A percentile compares a stretch with the other conserved stretches of the same genome.
Conservation (phyloP, 2,797 vertebrate genomes). For the Melanotaenia parkinsoni region DNA sequence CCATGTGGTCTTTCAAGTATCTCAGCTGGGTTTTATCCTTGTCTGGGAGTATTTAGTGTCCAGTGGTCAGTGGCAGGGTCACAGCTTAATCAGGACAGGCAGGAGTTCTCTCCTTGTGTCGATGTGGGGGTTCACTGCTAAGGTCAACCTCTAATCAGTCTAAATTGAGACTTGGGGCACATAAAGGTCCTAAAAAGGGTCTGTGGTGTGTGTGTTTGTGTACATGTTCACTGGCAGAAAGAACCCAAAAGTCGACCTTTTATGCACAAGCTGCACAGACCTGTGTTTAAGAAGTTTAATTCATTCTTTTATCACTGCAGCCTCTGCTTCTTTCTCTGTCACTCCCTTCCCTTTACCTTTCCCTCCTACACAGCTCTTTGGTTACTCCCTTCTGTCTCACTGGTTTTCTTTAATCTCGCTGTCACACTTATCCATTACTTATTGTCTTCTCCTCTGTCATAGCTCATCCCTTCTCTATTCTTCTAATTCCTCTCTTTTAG, state of each 20-base stretch:
- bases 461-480: not conserved
- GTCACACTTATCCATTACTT: not conserved
- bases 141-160: slow-evolving; percentile 75
- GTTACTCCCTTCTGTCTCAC: not conserved
- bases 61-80: slow-evolving; percentile 75
- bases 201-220: slow-evolving; percentile 29
- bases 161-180: slow-evolving; percentile 55
- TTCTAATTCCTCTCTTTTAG: not conserved
- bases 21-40: slow-evolving; percentile 61
- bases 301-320: not conserved
- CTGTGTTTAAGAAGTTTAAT: slow-evolving; percentile 1
- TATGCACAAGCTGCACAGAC: slow-evolving; percentile 27
- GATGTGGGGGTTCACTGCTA: slow-evolving; percentile 54
- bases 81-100: slow-evolving; percentile 68
- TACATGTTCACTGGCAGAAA: slow-evolving; percentile 7
- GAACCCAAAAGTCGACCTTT: slow-evolving; percentile 12
- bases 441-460: not conserved
- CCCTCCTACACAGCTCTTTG: not conserved
- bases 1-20: slow-evolving; percentile 49
- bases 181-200: slow-evolving; percentile 32
- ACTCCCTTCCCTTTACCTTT: not conserved
- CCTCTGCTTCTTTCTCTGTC: not conserved
- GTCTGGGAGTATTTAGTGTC: slow-evolving; percentile 77
- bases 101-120: slow-evolving; percentile 45
- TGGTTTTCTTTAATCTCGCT: not conserved